Percentiles rank a stretch among this genome's conserved stretches.
These are phyloP conservation scores for Corydoras sp. DNA, from an alignment of 2,113 vertebrate genomes.

Conservation along the genomic window DNA sequence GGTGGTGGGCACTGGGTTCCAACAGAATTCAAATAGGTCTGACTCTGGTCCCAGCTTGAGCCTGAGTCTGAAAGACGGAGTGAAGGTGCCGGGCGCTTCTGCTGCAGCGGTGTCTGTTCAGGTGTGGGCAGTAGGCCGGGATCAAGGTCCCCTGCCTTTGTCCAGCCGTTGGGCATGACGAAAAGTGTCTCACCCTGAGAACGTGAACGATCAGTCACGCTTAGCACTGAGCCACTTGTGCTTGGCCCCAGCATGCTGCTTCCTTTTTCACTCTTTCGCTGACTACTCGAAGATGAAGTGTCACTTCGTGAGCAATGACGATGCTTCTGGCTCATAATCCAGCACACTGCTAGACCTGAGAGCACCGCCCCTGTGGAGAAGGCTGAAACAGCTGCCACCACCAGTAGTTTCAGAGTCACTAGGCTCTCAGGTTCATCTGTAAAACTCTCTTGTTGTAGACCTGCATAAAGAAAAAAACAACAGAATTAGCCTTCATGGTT, in stretches of 20 bases:
- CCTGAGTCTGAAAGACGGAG: conserved; percentile 73
- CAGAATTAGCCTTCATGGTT: not conserved
- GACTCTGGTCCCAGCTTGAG: conserved; percentile 83
- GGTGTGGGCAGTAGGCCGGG: conserved; percentile 88
- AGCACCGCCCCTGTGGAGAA: conserved; percentile 92
- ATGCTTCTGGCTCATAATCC: conserved; percentile 89
- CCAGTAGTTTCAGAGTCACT: conserved; percentile 93
- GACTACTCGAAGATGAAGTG: conserved; percentile 62
- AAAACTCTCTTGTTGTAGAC: conserved; percentile 85
- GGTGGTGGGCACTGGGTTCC: conserved; percentile 59
- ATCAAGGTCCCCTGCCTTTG: conserved; percentile 80
- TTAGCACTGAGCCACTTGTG: conserved; percentile 84
- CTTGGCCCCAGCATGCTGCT: conserved; percentile 74
- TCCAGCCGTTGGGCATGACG: conserved; percentile 92
- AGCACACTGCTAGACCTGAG: conserved; percentile 90
- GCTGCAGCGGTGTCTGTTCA: conserved; percentile 90
- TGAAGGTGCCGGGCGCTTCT: conserved; percentile 75
- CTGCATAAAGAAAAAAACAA: conserved; percentile 50
- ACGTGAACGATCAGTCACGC: conserved; percentile 68
- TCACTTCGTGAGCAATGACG: conserved; percentile 64
- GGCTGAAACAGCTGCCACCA: conserved; percentile 87
- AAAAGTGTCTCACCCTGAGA: conserved; percentile 71
- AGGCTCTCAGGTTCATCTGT: conserved; percentile 84
- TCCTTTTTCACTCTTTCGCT: conserved; percentile 80
- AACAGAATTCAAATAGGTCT: conserved; percentile 74